Percentiles rank a stretch among this genome's conserved stretches.
phyloP scores from a whole-genome alignment of 2,797 vertebrate species.

The Lindbergichthys nudifrons region DNA sequence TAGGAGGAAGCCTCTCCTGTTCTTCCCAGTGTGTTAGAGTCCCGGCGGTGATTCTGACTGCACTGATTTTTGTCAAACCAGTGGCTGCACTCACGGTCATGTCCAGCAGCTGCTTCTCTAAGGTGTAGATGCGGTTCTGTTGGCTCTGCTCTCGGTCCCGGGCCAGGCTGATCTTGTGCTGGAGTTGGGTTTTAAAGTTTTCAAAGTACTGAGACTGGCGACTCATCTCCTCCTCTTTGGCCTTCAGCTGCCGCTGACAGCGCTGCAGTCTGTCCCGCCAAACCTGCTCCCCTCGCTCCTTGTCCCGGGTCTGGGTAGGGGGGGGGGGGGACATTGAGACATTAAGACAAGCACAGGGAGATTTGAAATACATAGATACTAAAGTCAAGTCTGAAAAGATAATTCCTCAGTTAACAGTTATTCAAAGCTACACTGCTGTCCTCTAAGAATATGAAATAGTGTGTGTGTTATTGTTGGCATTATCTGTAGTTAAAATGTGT shows the following conservation, averaged over 20 bases:
- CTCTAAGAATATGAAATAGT: neutral
- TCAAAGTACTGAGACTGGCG: conserved; percentile 88
- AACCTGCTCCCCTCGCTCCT: conserved; percentile 77
- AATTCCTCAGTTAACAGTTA: neutral
- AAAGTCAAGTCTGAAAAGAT: neutral
- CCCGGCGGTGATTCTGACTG: conserved; percentile 65
- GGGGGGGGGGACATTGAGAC: neutral
- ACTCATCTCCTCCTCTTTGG: conserved; percentile 86
- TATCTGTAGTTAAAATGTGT: neutral
- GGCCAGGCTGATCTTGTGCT: conserved; percentile 79
- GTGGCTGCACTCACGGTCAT: conserved; percentile 76
- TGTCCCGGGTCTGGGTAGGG: conserved; percentile 78
- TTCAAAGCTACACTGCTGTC: neutral
- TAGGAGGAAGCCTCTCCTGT: conserved; percentile 59
- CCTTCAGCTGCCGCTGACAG: conserved; percentile 84
- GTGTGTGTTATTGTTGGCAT: neutral
- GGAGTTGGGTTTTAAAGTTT: conserved; percentile 85
- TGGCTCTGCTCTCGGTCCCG: conserved; percentile 82
- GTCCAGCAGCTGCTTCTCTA: conserved; percentile 85
- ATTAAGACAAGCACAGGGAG: neutral
- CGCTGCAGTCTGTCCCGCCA: conserved; percentile 82
- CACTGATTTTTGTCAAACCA: conserved; percentile 34
- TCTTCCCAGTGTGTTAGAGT: conserved; percentile 55
- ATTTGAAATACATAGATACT: neutral
- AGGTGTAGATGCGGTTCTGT: conserved; percentile 76